These are phyloP conservation scores for Solenodon paradoxus DNA, from an alignment of 2,113 vertebrate genomes.

Conservation along the genomic window DNA sequence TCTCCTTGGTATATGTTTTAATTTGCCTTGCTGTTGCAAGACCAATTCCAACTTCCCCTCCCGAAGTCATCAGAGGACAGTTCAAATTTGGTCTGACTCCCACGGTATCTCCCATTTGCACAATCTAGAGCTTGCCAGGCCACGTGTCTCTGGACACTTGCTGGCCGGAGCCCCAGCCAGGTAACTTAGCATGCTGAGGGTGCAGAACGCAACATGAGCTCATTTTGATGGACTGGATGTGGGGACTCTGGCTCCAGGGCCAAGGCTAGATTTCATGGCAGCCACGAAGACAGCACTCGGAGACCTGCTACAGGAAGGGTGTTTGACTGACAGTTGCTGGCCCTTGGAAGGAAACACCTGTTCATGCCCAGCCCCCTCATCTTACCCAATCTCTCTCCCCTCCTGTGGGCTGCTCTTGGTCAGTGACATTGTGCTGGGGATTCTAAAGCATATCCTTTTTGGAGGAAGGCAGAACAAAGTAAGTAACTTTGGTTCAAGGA, in stretches of 20 bases:
- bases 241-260: not conserved
- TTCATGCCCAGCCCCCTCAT: not conserved
- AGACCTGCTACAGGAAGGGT: rapidly evolving
- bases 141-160: not conserved
- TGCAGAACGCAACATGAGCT: rapidly evolving
- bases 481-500: not conserved
- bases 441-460: not conserved
- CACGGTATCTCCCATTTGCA: not conserved
- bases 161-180: not conserved
- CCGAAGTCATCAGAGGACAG: not conserved
- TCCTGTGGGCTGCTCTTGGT: not conserved
- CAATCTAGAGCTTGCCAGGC: not conserved
- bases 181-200: rapidly evolving
- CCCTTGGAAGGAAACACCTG: not conserved
- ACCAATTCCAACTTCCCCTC: not conserved
- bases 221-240: rapidly evolving
- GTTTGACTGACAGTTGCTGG: not conserved
- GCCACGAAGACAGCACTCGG: not conserved
- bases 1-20: not conserved
- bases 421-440: not conserved
- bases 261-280: not conserved
- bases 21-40: not conserved
- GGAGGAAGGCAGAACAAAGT: not conserved
- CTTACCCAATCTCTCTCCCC: not conserved
- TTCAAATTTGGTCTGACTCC: not conserved